Evolutionary conservation across 2,888 invertebrate species (phyloP), one percentile per base, ranked within the genome.

Genomic region (Andricus quercusramuli): DNA sequence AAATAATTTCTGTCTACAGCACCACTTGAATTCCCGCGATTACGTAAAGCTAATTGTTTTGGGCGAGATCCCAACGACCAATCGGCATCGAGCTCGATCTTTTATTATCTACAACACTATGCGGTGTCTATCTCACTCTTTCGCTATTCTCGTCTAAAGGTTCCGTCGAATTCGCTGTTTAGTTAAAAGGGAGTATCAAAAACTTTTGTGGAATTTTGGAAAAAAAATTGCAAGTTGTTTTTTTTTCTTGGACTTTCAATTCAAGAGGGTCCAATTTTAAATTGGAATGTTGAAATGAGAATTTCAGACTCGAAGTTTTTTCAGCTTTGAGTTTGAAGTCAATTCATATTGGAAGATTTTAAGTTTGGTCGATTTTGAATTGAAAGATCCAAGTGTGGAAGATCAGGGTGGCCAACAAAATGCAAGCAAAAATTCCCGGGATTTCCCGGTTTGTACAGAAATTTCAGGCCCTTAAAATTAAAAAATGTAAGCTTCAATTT

Each of bases 21-120:
- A 89, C 89, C 89, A 88, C 85, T 88, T 86, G 85, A 86, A 86
- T 82, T 84, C 84, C 86, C 86, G 81, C 85, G 85, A 85, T 79
- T 78, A 80, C 82, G 81, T 83, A 84, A 86, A 85, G 86, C 84
- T 86, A 85, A 85, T 82, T 47, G 81, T 82, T 83, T 80, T 51
- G 78, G 81, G 82, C 82, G 82, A 84, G 81, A 82, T 80, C 76
- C 76, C 80, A 64, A 78, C 29, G 78, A 78, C 65, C 81, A 79
- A 85, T 67, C 68, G 81, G 81, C 83, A 83, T 80, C 83, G 82
- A 82, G 80, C 78, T 64, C 80, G 20, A 76, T 82, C 74, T 84
- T 80, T 78, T 77, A 65, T 51, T 76, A 79, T 76, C 74, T 79
- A 76, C 65, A 79, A 65, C 62, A 78, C 59, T 74, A 74, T 74